These are phyloP conservation scores for Pipistrellus kuhlii DNA, from an alignment of 2,797 vertebrate species.

Conservation along the genomic window DNA sequence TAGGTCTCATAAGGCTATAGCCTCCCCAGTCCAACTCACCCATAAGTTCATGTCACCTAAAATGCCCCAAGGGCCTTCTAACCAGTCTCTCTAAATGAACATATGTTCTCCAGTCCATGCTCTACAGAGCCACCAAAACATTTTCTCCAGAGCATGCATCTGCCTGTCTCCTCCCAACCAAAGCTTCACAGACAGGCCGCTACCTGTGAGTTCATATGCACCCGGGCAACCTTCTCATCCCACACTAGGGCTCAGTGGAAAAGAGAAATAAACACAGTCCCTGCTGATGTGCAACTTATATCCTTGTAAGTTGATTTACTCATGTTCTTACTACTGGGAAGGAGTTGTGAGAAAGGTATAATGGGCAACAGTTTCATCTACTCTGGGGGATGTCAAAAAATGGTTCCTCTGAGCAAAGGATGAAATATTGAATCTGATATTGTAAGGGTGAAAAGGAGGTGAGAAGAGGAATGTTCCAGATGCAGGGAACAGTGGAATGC, in stretches of 20 bases:
- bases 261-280: background rate
- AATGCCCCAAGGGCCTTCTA: background rate
- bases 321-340: background rate
- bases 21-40: background rate
- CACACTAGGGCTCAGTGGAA: background rate
- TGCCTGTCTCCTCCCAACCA: background rate
- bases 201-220: background rate
- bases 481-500: background rate
- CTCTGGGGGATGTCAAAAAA: background rate
- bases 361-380: background rate
- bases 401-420: background rate
- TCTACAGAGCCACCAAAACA: background rate
- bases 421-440: background rate
- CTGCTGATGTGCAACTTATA: background rate
- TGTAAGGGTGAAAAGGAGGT: background rate
- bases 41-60: background rate
- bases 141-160: background rate
- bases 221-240: too few relatives aligned
- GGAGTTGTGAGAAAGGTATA: background rate
- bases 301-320: background rate
- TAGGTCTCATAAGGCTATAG: background rate
- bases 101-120: background rate
- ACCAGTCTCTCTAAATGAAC: background rate
- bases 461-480: background rate
- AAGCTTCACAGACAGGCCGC: background rate